A percentile compares a stretch with the other conserved stretches of the same genome.
Evolutionary conservation across 2,888 invertebrate species (phyloP).

Genomic region (Lycia hirtaria): DNA sequence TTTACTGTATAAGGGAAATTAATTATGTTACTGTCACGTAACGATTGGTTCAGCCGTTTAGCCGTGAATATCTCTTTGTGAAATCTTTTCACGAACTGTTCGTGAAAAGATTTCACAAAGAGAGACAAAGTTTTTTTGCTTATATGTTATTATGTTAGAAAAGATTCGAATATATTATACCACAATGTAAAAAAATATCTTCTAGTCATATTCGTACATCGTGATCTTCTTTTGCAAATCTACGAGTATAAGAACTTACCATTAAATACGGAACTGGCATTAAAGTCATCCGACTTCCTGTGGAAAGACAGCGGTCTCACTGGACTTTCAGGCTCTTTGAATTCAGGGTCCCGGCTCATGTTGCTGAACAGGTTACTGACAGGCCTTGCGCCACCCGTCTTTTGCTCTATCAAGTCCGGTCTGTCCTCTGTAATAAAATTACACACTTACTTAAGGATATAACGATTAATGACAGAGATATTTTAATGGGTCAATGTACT

Average conservation of each 20-base stretch:
- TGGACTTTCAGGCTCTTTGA: slow-evolving; percentile 45
- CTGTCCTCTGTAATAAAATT: slow-evolving; percentile 68
- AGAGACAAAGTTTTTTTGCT: not conserved
- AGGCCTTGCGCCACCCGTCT: slow-evolving; percentile 41
- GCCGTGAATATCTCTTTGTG: too few relatives aligned
- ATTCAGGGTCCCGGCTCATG: slow-evolving; percentile 45
- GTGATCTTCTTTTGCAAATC: not conserved
- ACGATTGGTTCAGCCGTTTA: too few relatives aligned
- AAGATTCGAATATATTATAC: too few relatives aligned
- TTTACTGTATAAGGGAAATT: too few relatives aligned
- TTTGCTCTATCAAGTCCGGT: slow-evolving; percentile 55
- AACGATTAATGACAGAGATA: too few relatives aligned
- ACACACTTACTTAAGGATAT: too few relatives aligned
- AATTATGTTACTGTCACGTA: too few relatives aligned
- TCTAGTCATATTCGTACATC: too few relatives aligned
- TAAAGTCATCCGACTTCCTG: slow-evolving; percentile 49
- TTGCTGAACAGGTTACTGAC: slow-evolving; percentile 60
- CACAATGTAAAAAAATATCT: too few relatives aligned
- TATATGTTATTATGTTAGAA: not conserved
- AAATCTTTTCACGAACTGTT: too few relatives aligned
- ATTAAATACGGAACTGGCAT: slow-evolving; percentile 29
- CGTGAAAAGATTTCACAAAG: too few relatives aligned
- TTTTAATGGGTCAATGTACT: too few relatives aligned
- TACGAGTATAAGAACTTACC: slow-evolving; percentile 28
- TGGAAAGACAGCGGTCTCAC: slow-evolving; percentile 68